Conservation (phyloP, 2,797 vertebrate species). For the Octomys mimax region DNA sequence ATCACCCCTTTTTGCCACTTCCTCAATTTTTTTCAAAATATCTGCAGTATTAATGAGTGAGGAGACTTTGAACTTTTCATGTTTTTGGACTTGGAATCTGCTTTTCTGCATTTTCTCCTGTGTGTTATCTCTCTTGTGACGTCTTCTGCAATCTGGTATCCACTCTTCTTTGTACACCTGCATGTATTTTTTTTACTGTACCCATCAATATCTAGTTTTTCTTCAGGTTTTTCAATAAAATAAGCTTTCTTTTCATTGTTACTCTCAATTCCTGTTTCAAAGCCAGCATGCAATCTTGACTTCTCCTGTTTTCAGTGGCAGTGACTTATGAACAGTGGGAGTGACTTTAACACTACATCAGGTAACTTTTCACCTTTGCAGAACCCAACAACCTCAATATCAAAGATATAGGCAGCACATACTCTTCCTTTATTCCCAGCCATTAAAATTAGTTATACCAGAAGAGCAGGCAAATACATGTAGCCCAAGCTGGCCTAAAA, state of each 20-base stretch:
- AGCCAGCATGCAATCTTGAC: constrained; percentile 94
- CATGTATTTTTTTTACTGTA: constrained; percentile 87
- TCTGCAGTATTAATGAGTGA: too few relatives aligned
- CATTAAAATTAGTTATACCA: constrained; percentile 86
- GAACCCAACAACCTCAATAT: constrained; percentile 93
- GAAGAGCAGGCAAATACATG: not conserved
- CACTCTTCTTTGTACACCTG: constrained; percentile 82
- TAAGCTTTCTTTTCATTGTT: constrained; percentile 92
- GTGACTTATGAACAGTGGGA: constrained; percentile 93
- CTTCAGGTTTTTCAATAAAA: constrained; percentile 89
- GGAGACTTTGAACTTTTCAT: too few relatives aligned
- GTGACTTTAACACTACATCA: constrained; percentile 91
- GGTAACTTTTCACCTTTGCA: constrained; percentile 92
- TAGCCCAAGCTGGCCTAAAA: too few relatives aligned
- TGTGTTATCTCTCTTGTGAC: too few relatives aligned
- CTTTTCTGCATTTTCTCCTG: too few relatives aligned
- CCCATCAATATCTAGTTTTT: constrained; percentile 87
- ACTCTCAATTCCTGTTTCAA: constrained; percentile 96
- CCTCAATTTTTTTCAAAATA: constrained; percentile 83
- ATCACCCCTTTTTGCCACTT: constrained; percentile 92
- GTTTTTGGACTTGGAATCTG: too few relatives aligned
- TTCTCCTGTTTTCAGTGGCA: constrained; percentile 93
- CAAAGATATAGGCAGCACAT: constrained; percentile 92
- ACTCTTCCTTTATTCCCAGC: constrained; percentile 92
- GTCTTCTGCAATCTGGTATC: constrained; percentile 76